Evolutionary conservation across 2,888 invertebrate genomes (phyloP).

Genomic region (Yponomeuta malinellus): DNA sequence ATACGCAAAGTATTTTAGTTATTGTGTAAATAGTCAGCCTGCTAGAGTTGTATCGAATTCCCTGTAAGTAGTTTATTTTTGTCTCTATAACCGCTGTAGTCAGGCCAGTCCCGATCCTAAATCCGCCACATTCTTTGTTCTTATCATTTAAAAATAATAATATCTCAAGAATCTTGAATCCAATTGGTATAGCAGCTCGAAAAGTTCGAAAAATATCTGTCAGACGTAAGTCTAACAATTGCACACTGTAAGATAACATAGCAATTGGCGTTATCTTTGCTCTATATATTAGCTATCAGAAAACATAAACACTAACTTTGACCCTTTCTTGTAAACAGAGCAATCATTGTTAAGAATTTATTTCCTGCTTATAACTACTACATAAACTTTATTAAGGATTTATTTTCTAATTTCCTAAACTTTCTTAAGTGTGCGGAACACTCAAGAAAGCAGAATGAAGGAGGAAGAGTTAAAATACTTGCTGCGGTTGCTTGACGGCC

Average conservation of each 20-base stretch:
- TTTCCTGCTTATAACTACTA: neutral
- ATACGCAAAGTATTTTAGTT: too few relatives aligned
- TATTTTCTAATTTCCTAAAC: neutral
- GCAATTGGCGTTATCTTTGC: neutral
- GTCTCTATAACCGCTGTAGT: neutral
- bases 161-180: too few relatives aligned
- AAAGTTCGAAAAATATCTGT: too few relatives aligned
- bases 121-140: too few relatives aligned
- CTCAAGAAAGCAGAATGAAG: slow-evolving; percentile 40
- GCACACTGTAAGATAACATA: neutral
- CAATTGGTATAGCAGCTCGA: too few relatives aligned
- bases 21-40: neutral
- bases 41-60: neutral
- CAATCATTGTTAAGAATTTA: neutral
- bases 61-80: neutral
- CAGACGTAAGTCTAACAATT: too few relatives aligned
- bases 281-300: slow-evolving; percentile 7
- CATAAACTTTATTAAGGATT: neutral
- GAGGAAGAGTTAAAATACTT: slow-evolving; percentile 65
- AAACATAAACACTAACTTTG: slow-evolving; percentile 10
- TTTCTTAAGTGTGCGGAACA: neutral
- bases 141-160: too few relatives aligned
- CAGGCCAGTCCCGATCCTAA: too few relatives aligned
- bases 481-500: slow-evolving; percentile 53
- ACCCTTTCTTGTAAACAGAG: neutral